Evolutionary conservation across 2,888 invertebrate species (phyloP).

Genomic region (Branchipolynoe longqiensis): DNA sequence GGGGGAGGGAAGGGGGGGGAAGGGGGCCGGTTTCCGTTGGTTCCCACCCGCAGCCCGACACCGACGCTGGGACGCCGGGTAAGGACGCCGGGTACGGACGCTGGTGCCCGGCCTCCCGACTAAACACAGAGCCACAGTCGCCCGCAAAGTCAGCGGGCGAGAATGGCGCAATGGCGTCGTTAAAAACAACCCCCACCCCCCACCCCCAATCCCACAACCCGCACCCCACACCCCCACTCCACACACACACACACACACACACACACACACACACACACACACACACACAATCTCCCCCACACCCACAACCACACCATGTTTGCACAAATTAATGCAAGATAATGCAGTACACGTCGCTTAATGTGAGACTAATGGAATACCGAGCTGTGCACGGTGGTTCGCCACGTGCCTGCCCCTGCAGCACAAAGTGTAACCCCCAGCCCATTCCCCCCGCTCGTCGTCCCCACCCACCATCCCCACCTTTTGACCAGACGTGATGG

Average conservation of each 20-base stretch:
- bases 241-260: too few species aligned
- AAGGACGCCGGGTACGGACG: neutral
- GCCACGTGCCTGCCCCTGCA: slow-evolving; percentile 41
- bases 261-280: too few species aligned
- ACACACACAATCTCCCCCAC: too few species aligned
- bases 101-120: slow-evolving; percentile 20
- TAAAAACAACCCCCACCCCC: too few species aligned
- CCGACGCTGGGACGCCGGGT: neutral
- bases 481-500: too few species aligned
- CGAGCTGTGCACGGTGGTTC: neutral
- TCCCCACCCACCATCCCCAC: too few species aligned
- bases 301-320: too few species aligned
- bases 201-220: too few species aligned
- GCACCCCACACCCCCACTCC: too few species aligned
- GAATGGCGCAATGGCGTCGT: slow-evolving; percentile 45
- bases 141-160: neutral
- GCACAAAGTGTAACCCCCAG: neutral
- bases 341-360: slow-evolving; percentile 6
- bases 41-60: neutral
- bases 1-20: too few species aligned
- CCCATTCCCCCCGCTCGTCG: neutral
- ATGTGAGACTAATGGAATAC: slow-evolving; percentile 55
- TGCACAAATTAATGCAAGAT: slow-evolving; percentile 35
- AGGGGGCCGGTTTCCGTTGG: too few species aligned
- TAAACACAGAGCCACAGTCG: slow-evolving; percentile 9